Conservation (phyloP, 2,113 vertebrate species). For the Aythya baeri region DNA sequence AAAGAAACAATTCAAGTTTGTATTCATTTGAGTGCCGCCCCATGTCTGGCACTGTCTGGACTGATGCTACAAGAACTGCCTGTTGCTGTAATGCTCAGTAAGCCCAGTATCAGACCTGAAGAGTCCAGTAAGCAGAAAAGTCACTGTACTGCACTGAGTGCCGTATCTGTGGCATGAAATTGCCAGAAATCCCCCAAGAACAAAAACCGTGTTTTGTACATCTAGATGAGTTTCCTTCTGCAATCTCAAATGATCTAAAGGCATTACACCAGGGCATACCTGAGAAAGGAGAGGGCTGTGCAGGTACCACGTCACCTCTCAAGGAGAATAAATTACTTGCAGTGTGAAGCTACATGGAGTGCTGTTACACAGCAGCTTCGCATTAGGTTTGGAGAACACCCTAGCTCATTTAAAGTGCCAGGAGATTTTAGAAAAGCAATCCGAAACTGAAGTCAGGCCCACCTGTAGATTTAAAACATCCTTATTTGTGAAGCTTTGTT, state of each 20-base stretch:
- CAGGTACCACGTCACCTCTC: neutral
- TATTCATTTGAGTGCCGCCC: neutral
- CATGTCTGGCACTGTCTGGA: neutral
- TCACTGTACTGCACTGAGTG: neutral
- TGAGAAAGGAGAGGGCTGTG: fast-evolving
- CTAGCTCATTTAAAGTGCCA: neutral
- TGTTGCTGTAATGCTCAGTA: neutral
- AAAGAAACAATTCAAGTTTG: constrained; percentile 33
- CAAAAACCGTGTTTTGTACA: neutral
- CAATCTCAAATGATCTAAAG: neutral
- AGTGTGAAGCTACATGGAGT: neutral
- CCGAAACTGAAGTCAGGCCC: neutral
- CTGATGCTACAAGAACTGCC: neutral
- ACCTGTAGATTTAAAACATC: neutral
- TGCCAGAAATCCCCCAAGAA: neutral
- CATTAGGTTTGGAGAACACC: neutral
- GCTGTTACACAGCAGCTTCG: neutral
- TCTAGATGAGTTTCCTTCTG: neutral
- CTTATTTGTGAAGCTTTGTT: neutral
- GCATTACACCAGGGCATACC: neutral
- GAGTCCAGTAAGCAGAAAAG: neutral
- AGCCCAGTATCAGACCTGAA: neutral
- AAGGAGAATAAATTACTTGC: neutral
- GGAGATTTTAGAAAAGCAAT: neutral
- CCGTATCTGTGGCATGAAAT: neutral